Evolutionary conservation across 2,888 invertebrate genomes (phyloP).

Genomic region (Aleiodes alternator): DNA sequence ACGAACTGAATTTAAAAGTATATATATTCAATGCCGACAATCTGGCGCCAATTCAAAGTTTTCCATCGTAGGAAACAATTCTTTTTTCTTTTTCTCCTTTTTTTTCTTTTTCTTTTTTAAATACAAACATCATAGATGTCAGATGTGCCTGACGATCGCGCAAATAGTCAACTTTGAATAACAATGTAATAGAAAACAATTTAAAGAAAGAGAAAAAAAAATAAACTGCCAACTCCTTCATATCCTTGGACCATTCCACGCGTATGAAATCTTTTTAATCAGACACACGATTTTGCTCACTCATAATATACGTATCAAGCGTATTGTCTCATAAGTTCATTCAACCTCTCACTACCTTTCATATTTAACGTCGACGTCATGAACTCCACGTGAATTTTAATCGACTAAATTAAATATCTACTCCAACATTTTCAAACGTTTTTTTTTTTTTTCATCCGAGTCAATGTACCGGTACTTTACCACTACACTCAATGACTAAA

Average conservation of each 20-base stretch:
- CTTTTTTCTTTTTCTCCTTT: no score
- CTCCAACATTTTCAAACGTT: no score
- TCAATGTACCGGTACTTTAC: no score
- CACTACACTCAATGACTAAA: neutral
- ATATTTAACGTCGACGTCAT: neutral
- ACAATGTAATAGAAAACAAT: slow-evolving; percentile 43
- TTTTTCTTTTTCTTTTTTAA: no score
- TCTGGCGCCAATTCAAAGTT: slow-evolving; percentile 61
- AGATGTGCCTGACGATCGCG: slow-evolving; percentile 41
- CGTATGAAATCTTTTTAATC: slow-evolving; percentile 19
- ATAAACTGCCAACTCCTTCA: neutral
- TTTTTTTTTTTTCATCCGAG: no score
- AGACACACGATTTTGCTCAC: neutral
- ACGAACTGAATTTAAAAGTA: slow-evolving; percentile 60
- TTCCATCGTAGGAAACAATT: slow-evolving; percentile 16
- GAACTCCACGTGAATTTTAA: neutral
- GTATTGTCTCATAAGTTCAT: slow-evolving; percentile 23
- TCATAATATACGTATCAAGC: neutral
- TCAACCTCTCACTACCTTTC: neutral
- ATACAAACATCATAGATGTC: slow-evolving; percentile 55
- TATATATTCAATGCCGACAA: slow-evolving; percentile 58
- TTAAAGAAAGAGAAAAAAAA: no score
- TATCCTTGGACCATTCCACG: slow-evolving; percentile 21
- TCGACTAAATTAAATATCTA: neutral
- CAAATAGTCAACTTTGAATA: slow-evolving; percentile 57